Evolutionary conservation across 2,113 vertebrate genomes (phyloP), one percentile per base, ranked within the genome.

Genomic region (Corapipo altera): DNA sequence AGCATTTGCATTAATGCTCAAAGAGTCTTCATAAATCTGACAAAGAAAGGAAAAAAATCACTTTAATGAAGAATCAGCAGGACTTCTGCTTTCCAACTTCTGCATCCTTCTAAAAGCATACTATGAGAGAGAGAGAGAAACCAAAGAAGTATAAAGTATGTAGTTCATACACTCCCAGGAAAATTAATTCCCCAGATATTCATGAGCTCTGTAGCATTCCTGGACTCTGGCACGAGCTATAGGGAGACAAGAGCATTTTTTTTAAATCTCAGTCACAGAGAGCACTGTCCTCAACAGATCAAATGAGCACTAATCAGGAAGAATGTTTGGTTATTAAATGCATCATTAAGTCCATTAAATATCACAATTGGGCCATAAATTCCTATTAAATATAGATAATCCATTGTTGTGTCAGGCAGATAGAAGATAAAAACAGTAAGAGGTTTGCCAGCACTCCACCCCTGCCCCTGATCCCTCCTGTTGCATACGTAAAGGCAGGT

Each of bases 311-410:
- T 97, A 97, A 98, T 98, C 92, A 95, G 96, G 86, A 97, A 95
- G 94, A 97, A 93, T 96, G 97, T 96, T 97, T 97, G 73, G 87
- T 95, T 97, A 96, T 98, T 97, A 97, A 98, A 97, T 93, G 97
- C 96, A 96, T 91, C 96, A 95, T 61, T 97, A 95, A 95, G 64
- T 92, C 91, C 89, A 97, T 97, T 97, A 97, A 97, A 96, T 96
- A 97, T 94, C 92, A 93, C 94, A 23, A 14, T 92, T 94, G 93
- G 94, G 84, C 96, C 96, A 97, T 97, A 97, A 97, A 97, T 97
- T 98, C 95, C 88, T 96, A 81, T 97, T 97, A 96, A 90, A 97
- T 3, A 0, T 70, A 80, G 95, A 94, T 92, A 97, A 97, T 97
- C 93, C 81, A 93, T 97, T 52, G 54, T 78, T 87, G 59, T 94